Percentiles rank a stretch among this genome's conserved stretches.
phyloP scores from a whole-genome alignment of 1,140 invertebrate genomes.

The Meteorus sp. region DNA sequence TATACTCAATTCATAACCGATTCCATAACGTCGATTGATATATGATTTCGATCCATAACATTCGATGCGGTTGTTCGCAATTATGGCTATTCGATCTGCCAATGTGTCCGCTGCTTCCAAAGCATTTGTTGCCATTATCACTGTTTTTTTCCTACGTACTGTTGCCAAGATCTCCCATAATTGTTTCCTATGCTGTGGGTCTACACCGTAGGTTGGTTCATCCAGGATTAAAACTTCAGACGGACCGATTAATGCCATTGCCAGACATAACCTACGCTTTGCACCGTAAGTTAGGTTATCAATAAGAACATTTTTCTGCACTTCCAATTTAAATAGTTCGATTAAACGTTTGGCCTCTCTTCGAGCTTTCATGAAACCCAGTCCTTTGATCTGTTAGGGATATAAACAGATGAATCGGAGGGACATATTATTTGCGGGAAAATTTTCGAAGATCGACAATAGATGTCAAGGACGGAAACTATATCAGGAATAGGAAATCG shows the following conservation, averaged over 20 bases:
- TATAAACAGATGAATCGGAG: neutral
- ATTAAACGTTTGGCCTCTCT: conserved; percentile 22
- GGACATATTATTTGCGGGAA: no score
- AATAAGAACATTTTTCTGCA: conserved; percentile 19
- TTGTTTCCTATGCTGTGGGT: conserved; percentile 59
- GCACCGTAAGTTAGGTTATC: conserved; percentile 26
- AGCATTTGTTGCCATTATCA: conserved; percentile 41
- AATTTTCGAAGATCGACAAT: no score
- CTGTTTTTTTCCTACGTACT: conserved; percentile 29
- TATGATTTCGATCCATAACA: conserved; percentile 66
- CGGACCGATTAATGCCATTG: conserved; percentile 34
- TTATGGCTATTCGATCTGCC: conserved; percentile 64
- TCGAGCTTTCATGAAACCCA: conserved; percentile 26
- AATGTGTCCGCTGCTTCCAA: conserved; percentile 69
- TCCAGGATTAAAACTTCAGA: conserved; percentile 64
- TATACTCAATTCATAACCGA: conserved; percentile 26
- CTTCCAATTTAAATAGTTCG: conserved; percentile 27
- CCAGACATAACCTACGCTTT: conserved; percentile 33
- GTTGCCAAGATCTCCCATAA: conserved; percentile 52
- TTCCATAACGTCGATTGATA: conserved; percentile 53
- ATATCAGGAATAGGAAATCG: neutral
- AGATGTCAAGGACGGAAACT: neutral
- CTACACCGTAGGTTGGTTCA: conserved; percentile 64
- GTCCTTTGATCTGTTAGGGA: conserved; percentile 31
- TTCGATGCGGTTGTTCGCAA: conserved; percentile 63